Evolutionary conservation across 1,140 invertebrate species (phyloP).

Genomic region (Mizuhopecten yessoensis): DNA sequence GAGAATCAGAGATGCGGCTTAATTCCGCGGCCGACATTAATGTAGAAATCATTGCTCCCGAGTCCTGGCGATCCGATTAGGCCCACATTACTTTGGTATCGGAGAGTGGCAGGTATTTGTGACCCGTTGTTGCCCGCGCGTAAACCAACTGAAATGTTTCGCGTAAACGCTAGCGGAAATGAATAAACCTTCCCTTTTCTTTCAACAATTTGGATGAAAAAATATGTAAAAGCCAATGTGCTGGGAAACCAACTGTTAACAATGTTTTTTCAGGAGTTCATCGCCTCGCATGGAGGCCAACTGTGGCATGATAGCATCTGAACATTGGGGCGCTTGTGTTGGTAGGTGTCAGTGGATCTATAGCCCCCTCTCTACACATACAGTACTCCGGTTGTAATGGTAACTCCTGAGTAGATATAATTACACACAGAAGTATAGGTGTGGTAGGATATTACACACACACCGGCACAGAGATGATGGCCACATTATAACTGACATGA

Average conservation of each 20-base stretch:
- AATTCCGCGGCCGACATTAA: neutral
- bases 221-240: slow-evolving; percentile 2
- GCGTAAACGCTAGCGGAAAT: neutral
- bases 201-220: slow-evolving; percentile 35
- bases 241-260: neutral
- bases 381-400: neutral
- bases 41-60: neutral
- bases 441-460: neutral
- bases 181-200: neutral
- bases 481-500: neutral
- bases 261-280: neutral
- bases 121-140: neutral
- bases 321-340: slow-evolving; percentile 17
- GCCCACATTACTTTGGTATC: neutral
- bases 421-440: neutral
- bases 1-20: slow-evolving; percentile 15
- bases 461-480: neutral
- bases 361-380: neutral
- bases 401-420: neutral
- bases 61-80: slow-evolving; percentile 3
- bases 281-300: neutral
- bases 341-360: neutral
- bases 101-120: neutral
- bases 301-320: neutral
- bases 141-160: neutral